Base-by-base conservation (phyloP, 2,888 invertebrate genomes). In the Sesia bembeciformis region DNA sequence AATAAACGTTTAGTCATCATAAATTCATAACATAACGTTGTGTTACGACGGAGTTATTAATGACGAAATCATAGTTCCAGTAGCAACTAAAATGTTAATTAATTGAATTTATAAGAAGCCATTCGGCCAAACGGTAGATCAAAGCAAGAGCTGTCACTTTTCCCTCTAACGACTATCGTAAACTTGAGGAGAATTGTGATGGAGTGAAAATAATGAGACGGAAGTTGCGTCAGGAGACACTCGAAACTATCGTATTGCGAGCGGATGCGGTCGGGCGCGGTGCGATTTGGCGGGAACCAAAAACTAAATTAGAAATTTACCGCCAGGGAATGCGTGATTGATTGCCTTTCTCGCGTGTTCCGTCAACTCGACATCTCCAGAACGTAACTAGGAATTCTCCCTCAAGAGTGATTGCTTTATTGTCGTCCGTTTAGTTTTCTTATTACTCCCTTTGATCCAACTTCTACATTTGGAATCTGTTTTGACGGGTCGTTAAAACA, bases 241-340 rank as follows among this genome's bases (percentile, higher is more conserved):
- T 68, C 70, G 55, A 62, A 66, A 68, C 71, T 71, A 66, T 70
- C 71, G 65, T 67, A 51, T 56, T 41, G 52, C 49, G 50, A 65
- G 77, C 80, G 81, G 82, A 82, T 76, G 78, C 67, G 63, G 62
- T 61, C 58, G 65, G 70, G 65, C 63, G 67, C 63, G 64, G 68
- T 66, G 65, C 60, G 71, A 70, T 79, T 80, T 75, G 70, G 72
- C 75, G 71, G 73, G 68, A 72, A 72, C 70, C 62, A 60, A 57
- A 61, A 64, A 72, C 80, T 58, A 67, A 81, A 76, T 81, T 82
- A 81, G 78, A 79, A 23, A 62, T 70, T 70, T 67, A 68, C 70
- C 60, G 66, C 64, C 62, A 65, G 58, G 66, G 67, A 63, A 69
- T 66, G 57, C 60, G 68, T 80, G 80, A 80, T 79, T 70, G 74